phyloP scores from a whole-genome alignment of 2,888 invertebrate genomes.

The Pocota personata region DNA sequence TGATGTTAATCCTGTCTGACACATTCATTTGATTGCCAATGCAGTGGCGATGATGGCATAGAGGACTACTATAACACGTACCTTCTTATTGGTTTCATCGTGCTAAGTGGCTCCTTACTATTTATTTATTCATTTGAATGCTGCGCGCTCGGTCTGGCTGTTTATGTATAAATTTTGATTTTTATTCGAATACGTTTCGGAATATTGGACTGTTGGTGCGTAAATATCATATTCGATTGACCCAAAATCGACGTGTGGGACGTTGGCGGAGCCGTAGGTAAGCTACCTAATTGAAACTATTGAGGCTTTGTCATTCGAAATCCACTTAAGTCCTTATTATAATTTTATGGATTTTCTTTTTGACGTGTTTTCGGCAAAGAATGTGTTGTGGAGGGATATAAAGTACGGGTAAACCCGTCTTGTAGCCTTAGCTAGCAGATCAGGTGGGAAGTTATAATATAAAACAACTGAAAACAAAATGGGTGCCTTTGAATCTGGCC shows the following conservation, averaged over 20 bases:
- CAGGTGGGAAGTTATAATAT: too few relatives aligned
- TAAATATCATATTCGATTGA: conserved; percentile 36
- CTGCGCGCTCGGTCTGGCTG: background rate
- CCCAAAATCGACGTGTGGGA: background rate
- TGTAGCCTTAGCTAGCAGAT: too few relatives aligned
- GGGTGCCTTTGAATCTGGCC: too few relatives aligned
- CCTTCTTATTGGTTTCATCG: conserved; percentile 45
- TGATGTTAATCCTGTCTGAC: conserved; percentile 45
- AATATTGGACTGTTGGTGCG: conserved; percentile 24
- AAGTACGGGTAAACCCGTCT: too few relatives aligned
- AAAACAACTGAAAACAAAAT: too few relatives aligned
- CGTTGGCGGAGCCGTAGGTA: too few relatives aligned
- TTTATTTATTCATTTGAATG: conserved; percentile 42
- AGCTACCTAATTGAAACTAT: conserved; percentile 28
- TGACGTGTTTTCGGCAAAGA: background rate
- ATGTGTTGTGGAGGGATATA: too few relatives aligned
- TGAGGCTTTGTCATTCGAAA: conserved; percentile 2
- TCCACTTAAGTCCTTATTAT: background rate
- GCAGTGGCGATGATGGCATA: conserved; percentile 32
- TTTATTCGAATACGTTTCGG: conserved; percentile 33
- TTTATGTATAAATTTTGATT: conserved; percentile 35
- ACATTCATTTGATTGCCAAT: conserved; percentile 54
- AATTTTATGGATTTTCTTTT: background rate
- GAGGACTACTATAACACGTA: conserved; percentile 26
- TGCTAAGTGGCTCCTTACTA: conserved; percentile 51